phyloP scores from a whole-genome alignment of 2,113 vertebrate species.

The Kryptolebias marmoratus region DNA sequence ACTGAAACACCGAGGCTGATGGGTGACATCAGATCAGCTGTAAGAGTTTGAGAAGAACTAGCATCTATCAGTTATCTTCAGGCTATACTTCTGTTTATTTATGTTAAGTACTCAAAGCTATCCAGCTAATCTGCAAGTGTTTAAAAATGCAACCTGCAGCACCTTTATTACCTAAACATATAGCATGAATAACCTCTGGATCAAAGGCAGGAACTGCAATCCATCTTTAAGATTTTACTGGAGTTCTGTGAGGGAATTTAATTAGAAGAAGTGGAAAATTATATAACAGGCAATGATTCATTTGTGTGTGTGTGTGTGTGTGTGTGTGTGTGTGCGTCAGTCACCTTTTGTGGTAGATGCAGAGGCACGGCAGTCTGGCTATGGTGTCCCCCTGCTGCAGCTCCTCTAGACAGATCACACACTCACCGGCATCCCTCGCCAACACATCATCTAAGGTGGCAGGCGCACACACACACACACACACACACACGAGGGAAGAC shows the following conservation, averaged over 20 bases:
- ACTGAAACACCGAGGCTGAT: neutral
- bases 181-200: constrained; percentile 18
- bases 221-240: constrained; percentile 30
- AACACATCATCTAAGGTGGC: constrained; percentile 91
- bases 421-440: constrained; percentile 96
- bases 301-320: constrained; percentile 29
- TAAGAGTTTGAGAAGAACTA: neutral
- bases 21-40: neutral
- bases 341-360: constrained; percentile 99
- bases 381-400: constrained; percentile 98
- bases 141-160: constrained; percentile 27
- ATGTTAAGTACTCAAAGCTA: neutral
- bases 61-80: neutral
- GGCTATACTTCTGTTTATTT: neutral
- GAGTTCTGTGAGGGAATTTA: constrained; percentile 36
- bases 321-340: constrained; percentile 22
- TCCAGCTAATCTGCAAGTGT: constrained; percentile 7
- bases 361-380: constrained; percentile 99
- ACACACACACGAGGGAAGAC: constrained; percentile 35
- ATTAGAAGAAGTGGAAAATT: constrained; percentile 54
- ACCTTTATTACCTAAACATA: constrained; percentile 4
- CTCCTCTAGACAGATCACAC: constrained; percentile 99
- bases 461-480: constrained; percentile 41
- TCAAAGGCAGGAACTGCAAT: constrained; percentile 16
- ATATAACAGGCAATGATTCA: constrained; percentile 40